These are phyloP conservation scores for Xenopus petersii DNA, from an alignment of 2,797 vertebrate species.

Conservation along the genomic window DNA sequence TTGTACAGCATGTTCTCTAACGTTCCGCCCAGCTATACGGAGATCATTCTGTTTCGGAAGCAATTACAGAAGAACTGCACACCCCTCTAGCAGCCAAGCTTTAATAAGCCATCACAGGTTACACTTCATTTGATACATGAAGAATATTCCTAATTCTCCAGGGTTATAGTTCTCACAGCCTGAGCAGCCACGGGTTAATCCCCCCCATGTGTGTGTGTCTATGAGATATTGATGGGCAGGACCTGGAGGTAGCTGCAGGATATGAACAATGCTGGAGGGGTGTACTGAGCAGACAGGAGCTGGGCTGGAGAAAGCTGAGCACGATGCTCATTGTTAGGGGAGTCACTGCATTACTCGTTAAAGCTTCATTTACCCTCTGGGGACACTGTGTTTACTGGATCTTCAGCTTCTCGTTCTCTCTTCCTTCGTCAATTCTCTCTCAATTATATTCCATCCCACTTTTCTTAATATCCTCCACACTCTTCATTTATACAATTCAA, in stretches of 20 bases:
- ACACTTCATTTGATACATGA: not conserved
- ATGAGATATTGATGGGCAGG: constrained; percentile 45
- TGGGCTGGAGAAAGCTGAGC: constrained; percentile 29
- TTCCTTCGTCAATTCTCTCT: not conserved
- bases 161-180: not conserved
- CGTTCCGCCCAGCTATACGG: not conserved
- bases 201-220: constrained; percentile 13
- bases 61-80: not conserved
- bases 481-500: not conserved
- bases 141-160: not conserved
- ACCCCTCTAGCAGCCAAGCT: not conserved
- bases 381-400: constrained; percentile 36
- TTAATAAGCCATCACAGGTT: not conserved
- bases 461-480: not conserved
- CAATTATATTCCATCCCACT: not conserved
- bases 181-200: constrained; percentile 35
- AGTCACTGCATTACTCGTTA: constrained; percentile 26
- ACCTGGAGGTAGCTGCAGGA: constrained; percentile 44
- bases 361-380: constrained; percentile 27
- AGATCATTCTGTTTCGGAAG: not conserved
- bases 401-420: not conserved
- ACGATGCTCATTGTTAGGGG: constrained; percentile 34
- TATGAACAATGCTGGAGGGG: constrained; percentile 46
- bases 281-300: constrained; percentile 26
- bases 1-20: too few species aligned